phyloP scores from a whole-genome alignment of 2,113 vertebrate species.

The Pterophyllum scalare region DNA sequence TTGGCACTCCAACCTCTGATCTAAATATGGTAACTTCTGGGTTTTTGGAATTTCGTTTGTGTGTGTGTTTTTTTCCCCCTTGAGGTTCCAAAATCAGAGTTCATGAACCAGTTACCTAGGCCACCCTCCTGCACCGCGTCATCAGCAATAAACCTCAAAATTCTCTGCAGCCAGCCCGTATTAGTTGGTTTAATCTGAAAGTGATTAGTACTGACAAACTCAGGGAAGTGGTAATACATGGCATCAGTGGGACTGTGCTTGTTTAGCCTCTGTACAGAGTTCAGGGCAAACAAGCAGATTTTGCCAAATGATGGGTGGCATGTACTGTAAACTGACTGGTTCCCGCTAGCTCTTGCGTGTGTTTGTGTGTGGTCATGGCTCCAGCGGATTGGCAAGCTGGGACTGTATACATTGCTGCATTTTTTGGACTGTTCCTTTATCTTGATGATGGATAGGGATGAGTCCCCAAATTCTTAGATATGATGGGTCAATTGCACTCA shows the following conservation, averaged over 20 bases:
- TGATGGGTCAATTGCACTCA: not conserved
- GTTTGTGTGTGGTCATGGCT: slow-evolving; percentile 66
- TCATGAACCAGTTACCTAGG: slow-evolving; percentile 33
- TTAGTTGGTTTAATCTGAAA: slow-evolving; percentile 43
- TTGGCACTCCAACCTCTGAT: too few relatives aligned
- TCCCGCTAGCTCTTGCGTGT: slow-evolving; percentile 42
- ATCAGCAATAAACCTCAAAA: slow-evolving; percentile 64
- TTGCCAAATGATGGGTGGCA: slow-evolving; percentile 68
- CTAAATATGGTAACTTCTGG: not conserved
- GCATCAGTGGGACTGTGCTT: slow-evolving; percentile 63
- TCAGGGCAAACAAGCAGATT: slow-evolving; percentile 62
- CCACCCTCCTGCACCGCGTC: slow-evolving; percentile 54
- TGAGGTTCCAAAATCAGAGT: not conserved
- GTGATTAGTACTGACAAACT: slow-evolving; percentile 73
- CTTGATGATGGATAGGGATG: slow-evolving; percentile 33
- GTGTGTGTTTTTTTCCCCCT: not conserved
- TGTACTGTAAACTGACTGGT: slow-evolving; percentile 63
- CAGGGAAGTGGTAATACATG: slow-evolving; percentile 57
- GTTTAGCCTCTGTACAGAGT: slow-evolving; percentile 66
- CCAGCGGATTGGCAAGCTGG: slow-evolving; percentile 53
- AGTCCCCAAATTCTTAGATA: not conserved
- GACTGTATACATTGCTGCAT: slow-evolving; percentile 47
- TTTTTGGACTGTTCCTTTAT: slow-evolving; percentile 46
- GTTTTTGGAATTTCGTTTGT: not conserved
- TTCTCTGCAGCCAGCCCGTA: slow-evolving; percentile 42